Evolutionary conservation across 1,140 invertebrate genomes (phyloP), one percentile per base, ranked within the genome.

Genomic region (Drosophila ironensis): DNA sequence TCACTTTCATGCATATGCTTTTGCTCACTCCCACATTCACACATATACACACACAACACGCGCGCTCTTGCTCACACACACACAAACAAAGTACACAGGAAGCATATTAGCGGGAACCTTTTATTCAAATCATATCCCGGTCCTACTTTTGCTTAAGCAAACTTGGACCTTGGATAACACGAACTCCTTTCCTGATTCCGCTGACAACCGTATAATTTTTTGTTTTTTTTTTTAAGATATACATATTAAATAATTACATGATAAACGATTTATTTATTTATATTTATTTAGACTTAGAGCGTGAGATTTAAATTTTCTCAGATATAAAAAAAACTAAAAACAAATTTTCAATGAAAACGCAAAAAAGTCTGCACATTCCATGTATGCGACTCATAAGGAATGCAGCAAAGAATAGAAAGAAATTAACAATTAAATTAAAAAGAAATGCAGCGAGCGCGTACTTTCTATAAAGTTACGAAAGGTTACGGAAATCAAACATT

Each of bases 391-490:
- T 42, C 45, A 33, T 78, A 60, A 63, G 12, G 30, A 14, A 53
- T 14, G 14, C 8, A 41, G 45, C 25, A 74, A 53, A 48, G 41
- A 9, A 44, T 24, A 35, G 14, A 54, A 59, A 61, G 28, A 35
- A 25, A 11, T 33, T 52, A 25, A 63, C n/a, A n/a, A 52, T 6
- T 22, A 52, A 45, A 48, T 45, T 30, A 38, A 64, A 57, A 75
- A 28, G 33, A 30, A 33, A 52, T 35, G 40, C 33, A 78, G 74
- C 74, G 66, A 50, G 80, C 73, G 19, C 53, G 72, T 81, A 88
- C 86, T 88, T 88, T 88, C 86, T 88, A 88, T 88, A 88, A 88
- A 87, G 86, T 88, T 88, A 57, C 73, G 46, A 88, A 88, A 88
- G 69, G 69, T 5, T 19, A 35, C 4, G 16, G 9, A 25, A 47